These are phyloP conservation scores for Amphiura filiformis DNA, from an alignment of 35 echinoderm and acorn worm species.

Conservation along the genomic window DNA sequence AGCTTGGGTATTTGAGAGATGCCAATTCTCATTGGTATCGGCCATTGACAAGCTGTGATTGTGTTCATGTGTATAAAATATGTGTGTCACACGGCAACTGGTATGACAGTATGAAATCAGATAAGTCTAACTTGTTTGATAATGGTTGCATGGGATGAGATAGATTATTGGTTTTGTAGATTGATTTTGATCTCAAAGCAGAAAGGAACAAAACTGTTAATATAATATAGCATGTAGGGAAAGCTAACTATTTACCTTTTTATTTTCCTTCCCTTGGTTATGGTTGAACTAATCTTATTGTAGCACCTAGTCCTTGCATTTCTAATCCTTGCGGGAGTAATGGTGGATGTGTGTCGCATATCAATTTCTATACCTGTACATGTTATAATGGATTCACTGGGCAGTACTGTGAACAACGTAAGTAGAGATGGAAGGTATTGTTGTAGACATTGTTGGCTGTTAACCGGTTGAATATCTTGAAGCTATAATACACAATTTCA, in stretches of 20 bases:
- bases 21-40: no score
- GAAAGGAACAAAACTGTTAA: neutral
- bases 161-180: no score
- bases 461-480: neutral
- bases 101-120: no score
- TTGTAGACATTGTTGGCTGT: no score
- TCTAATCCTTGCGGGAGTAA: constrained; percentile 48
- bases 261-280: neutral
- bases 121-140: no score
- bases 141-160: no score
- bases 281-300: neutral
- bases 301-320: constrained; percentile 34
- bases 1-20: no score
- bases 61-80: no score
- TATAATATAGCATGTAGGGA: neutral
- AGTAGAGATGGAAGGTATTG: no score
- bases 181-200: neutral
- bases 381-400: constrained; percentile 43
- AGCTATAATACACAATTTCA: neutral
- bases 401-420: constrained; percentile 23
- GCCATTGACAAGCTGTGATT: no score
- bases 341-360: constrained; percentile 16
- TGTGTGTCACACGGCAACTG: no score
- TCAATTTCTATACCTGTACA: constrained; percentile 38
- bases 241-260: neutral